A percentile compares a stretch with the other conserved stretches of the same genome.
These are phyloP conservation scores for Drosophila monieri DNA, from an alignment of 2,888 invertebrate species.

Conservation along the genomic window DNA sequence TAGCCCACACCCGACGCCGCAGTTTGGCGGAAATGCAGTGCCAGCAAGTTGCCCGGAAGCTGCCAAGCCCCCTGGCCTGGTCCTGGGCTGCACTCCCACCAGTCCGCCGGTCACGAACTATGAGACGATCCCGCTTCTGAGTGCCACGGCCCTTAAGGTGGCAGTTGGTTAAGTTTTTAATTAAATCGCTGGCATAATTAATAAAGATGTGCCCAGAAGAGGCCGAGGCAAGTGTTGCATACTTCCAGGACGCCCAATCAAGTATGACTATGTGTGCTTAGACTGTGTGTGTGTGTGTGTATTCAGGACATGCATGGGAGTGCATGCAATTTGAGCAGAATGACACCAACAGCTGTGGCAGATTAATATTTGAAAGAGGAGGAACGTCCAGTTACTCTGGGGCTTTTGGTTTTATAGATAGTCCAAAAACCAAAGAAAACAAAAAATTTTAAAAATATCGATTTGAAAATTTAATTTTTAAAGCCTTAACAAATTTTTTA, in stretches of 20 bases:
- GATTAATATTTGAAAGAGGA: neutral
- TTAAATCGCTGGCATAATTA: slow-evolving; percentile 59
- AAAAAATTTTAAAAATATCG: neutral
- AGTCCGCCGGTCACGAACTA: slow-evolving; percentile 50
- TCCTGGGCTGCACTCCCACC: slow-evolving; percentile 13
- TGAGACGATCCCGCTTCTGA: slow-evolving; percentile 57
- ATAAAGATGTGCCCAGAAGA: slow-evolving; percentile 48
- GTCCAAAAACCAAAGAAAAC: neutral
- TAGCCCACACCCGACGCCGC: slow-evolving; percentile 53
- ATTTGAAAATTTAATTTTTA: neutral
- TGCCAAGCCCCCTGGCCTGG: slow-evolving; percentile 17
- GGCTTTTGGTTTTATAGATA: neutral
- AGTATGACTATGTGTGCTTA: neutral
- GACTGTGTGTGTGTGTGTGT: slow-evolving; percentile 6
- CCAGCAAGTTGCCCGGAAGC: slow-evolving; percentile 42
- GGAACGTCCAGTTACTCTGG: neutral
- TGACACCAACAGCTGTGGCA: slow-evolving; percentile 21
- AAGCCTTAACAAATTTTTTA: too few relatives aligned
- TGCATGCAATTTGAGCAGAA: slow-evolving; percentile 20
- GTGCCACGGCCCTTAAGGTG: slow-evolving; percentile 56
- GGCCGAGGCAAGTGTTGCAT: slow-evolving; percentile 49
- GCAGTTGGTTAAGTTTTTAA: slow-evolving; percentile 67
- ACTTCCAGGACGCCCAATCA: slow-evolving; percentile 39
- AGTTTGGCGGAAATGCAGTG: slow-evolving; percentile 24
- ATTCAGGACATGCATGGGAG: slow-evolving; percentile 15